A percentile compares a stretch with the other conserved stretches of the same genome.
Conservation (phyloP, 1,140 invertebrate species). For the Orchesella cincta region DNA sequence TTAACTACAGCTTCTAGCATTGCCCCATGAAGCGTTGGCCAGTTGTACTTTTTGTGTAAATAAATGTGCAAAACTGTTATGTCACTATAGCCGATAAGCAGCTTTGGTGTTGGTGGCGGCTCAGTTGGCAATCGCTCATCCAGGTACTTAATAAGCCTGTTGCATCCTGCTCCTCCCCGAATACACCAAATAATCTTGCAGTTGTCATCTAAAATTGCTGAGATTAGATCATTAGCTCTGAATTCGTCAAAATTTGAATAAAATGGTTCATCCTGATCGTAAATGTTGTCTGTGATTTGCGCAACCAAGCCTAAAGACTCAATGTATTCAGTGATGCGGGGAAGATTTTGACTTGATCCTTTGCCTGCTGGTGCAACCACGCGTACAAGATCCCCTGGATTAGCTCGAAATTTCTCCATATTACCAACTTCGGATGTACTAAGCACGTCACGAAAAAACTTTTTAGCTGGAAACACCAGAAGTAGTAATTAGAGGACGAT, state of each 20-base stretch:
- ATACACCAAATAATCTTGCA: constrained; percentile 42
- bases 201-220: constrained; percentile 27
- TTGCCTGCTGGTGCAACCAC: constrained; percentile 29
- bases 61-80: constrained; percentile 38
- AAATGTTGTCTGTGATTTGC: constrained; percentile 33
- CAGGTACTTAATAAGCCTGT: constrained; percentile 34
- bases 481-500: no score
- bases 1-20: constrained; percentile 39
- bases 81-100: constrained; percentile 40
- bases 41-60: constrained; percentile 33
- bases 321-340: constrained; percentile 18
- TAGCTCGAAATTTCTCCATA: constrained; percentile 16
- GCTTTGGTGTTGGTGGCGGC: background rate
- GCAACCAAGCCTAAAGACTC: constrained; percentile 24
- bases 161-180: constrained; percentile 34
- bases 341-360: background rate
- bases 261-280: constrained; percentile 31
- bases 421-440: no score
- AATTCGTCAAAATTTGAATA: constrained; percentile 43
- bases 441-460: no score
- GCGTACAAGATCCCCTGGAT: constrained; percentile 28
- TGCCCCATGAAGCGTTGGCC: constrained; percentile 31
- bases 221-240: constrained; percentile 36
- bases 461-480: no score
- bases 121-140: constrained; percentile 30